Percentiles rank a stretch among this genome's conserved stretches.
phyloP scores from a whole-genome alignment of 2,888 invertebrate species.

The Neoascia interrupta region DNA sequence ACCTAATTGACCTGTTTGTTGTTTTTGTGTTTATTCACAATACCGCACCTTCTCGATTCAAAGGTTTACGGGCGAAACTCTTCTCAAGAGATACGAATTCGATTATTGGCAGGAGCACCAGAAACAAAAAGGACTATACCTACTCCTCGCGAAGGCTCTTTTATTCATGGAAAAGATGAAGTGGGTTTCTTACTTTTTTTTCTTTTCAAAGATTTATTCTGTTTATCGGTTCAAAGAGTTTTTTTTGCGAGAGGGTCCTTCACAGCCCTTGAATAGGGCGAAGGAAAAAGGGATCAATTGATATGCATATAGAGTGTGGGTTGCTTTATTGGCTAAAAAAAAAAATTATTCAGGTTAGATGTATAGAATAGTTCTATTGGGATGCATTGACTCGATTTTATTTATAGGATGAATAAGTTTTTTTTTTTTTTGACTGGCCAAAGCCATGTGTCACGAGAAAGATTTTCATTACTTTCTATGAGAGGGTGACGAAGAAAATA shows the following conservation, averaged over 20 bases:
- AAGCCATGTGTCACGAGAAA: too few species aligned
- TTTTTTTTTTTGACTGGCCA: too few species aligned
- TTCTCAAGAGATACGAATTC: constrained; percentile 22
- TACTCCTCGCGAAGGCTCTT: not conserved
- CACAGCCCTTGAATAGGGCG: too few species aligned
- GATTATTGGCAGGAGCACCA: constrained; percentile 12
- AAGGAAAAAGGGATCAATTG: not conserved
- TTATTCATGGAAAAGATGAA: constrained; percentile 14
- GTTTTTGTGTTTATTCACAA: constrained; percentile 7
- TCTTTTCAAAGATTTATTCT: constrained; percentile 21
- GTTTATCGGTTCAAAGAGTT: constrained; percentile 25
- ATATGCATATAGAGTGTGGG: not conserved
- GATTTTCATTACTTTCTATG: too few species aligned
- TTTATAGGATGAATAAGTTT: too few species aligned
- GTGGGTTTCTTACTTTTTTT: constrained; percentile 1
- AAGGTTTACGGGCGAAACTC: too few species aligned
- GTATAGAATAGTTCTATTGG: not conserved
- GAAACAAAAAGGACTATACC: not conserved
- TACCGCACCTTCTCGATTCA: not conserved
- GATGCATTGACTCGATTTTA: too few species aligned
- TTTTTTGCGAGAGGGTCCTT: not conserved
- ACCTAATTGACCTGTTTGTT: constrained; percentile 21
- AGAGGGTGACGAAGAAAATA: too few species aligned
- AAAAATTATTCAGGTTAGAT: not conserved
- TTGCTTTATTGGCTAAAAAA: not conserved